A percentile compares a stretch with the other conserved stretches of the same genome.
These are phyloP conservation scores for Rhingia rostrata DNA, from an alignment of 2,888 invertebrate species.

Conservation along the genomic window DNA sequence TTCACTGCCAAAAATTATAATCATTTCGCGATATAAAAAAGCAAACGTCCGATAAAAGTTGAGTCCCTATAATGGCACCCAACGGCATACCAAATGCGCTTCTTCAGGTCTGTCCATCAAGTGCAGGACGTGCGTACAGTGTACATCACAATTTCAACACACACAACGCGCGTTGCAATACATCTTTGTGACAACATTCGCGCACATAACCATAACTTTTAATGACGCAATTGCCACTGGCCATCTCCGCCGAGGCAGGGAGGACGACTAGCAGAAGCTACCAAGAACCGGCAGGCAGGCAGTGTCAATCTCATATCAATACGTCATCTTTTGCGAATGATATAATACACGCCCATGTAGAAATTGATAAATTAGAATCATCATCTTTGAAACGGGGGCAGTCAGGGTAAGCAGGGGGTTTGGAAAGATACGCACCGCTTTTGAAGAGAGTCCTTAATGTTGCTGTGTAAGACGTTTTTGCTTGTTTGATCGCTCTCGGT, in stretches of 20 bases:
- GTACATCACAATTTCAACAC: neutral
- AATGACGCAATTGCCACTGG: slow-evolving; percentile 67
- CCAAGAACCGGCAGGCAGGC: slow-evolving; percentile 50
- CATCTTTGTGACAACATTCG: slow-evolving; percentile 67
- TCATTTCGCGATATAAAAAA: slow-evolving; percentile 16
- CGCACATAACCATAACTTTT: slow-evolving; percentile 71
- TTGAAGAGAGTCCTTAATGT: slow-evolving; percentile 31
- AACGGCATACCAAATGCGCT: slow-evolving; percentile 51
- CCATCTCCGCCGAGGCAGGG: slow-evolving; percentile 13
- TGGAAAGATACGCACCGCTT: slow-evolving; percentile 14
- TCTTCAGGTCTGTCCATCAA: slow-evolving; percentile 47
- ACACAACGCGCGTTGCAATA: slow-evolving; percentile 26
- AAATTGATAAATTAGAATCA: slow-evolving; percentile 72
- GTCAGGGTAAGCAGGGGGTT: neutral
- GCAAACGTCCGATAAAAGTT: slow-evolving; percentile 27
- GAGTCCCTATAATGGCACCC: slow-evolving; percentile 56
- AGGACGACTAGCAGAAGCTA: slow-evolving; percentile 16
- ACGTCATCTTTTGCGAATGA: slow-evolving; percentile 70
- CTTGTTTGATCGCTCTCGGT: slow-evolving; percentile 26
- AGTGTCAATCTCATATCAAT: slow-evolving; percentile 72
- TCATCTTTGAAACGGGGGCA: neutral
- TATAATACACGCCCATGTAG: slow-evolving; percentile 69
- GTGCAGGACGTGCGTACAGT: neutral
- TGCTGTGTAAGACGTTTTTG: slow-evolving; percentile 2
- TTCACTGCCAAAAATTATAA: slow-evolving; percentile 41